Evolutionary conservation across 1,140 invertebrate genomes (phyloP).

Genomic region (Drosophila repleta): DNA sequence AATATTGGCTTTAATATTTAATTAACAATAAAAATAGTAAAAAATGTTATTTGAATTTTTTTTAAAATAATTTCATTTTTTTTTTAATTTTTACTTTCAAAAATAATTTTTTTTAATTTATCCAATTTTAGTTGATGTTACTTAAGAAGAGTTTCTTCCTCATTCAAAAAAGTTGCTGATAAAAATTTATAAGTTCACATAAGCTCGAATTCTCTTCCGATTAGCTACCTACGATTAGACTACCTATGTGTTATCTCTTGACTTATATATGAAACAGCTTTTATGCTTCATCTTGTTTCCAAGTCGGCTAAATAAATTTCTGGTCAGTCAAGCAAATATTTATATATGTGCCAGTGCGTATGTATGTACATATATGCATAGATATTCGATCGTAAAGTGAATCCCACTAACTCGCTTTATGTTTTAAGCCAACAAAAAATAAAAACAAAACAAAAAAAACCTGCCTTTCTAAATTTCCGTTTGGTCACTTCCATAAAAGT

Average conservation of each 20-base stretch:
- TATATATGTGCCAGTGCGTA: background rate
- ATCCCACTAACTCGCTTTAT: conserved; percentile 25
- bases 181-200: too few relatives aligned
- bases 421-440: conserved; percentile 8
- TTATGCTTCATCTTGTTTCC: background rate
- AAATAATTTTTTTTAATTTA: too few relatives aligned
- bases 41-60: too few relatives aligned
- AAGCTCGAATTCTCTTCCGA: too few relatives aligned
- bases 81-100: too few relatives aligned
- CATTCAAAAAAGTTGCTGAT: too few relatives aligned
- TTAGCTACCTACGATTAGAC: too few relatives aligned
- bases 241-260: background rate
- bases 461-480: conserved; percentile 50
- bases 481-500: conserved; percentile 46
- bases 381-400: conserved; percentile 17
- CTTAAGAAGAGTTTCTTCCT: too few relatives aligned
- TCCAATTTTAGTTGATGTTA: too few relatives aligned
- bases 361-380: background rate
- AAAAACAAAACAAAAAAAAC: background rate
- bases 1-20: too few relatives aligned
- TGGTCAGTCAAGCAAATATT: background rate
- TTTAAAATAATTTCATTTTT: too few relatives aligned
- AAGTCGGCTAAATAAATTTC: background rate
- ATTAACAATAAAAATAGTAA: too few relatives aligned
- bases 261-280: background rate